Conservation (phyloP, 1,140 invertebrate species). For the Drepana arcuata region DNA sequence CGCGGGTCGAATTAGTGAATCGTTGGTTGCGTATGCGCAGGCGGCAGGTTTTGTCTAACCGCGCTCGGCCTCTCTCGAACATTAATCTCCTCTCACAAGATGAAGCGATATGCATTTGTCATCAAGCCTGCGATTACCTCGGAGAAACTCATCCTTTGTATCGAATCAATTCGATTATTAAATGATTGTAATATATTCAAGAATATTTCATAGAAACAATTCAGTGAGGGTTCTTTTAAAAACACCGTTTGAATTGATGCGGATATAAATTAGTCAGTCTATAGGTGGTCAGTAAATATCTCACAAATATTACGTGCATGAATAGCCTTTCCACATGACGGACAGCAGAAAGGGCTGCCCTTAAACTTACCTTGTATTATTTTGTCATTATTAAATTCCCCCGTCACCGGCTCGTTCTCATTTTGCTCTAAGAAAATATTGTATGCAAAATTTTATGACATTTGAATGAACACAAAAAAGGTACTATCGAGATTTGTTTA, state of each 20-base stretch:
- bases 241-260: constrained; percentile 3
- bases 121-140: constrained; percentile 58
- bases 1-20: constrained; percentile 45
- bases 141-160: constrained; percentile 50
- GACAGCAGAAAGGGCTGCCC: constrained; percentile 67
- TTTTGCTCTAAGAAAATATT: constrained; percentile 65
- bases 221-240: constrained; percentile 1
- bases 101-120: constrained; percentile 68
- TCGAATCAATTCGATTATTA: constrained; percentile 58
- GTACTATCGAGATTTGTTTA: constrained; percentile 42
- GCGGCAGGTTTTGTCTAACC: constrained; percentile 55
- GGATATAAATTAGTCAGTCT: constrained; percentile 62
- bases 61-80: constrained; percentile 35
- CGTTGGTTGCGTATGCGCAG: constrained; percentile 37
- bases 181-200: constrained; percentile 11
- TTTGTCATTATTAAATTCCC: constrained; percentile 72
- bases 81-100: constrained; percentile 61
- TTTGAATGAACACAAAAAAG: constrained; percentile 64
- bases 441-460: constrained; percentile 72
- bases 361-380: constrained; percentile 69
- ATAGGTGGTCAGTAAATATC: constrained; percentile 63
- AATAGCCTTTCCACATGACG: constrained; percentile 64
- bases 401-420: constrained; percentile 58
- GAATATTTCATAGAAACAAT: constrained; percentile 2
- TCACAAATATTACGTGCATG: constrained; percentile 66